phyloP scores from a whole-genome alignment of 1,140 invertebrate genomes.

The Samia ricini region DNA sequence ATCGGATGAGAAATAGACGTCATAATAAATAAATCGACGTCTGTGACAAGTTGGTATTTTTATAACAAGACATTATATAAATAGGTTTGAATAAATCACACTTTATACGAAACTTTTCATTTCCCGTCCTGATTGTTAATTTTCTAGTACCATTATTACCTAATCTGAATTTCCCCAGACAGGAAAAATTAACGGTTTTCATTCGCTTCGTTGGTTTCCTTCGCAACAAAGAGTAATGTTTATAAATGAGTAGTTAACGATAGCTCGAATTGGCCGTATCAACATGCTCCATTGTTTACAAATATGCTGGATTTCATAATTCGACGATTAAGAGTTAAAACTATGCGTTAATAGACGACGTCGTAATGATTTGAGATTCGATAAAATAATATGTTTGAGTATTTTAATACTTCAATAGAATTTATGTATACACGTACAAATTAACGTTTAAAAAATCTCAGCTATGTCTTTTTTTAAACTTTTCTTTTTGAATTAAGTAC shows the following conservation, averaged over 20 bases:
- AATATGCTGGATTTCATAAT: constrained; percentile 46
- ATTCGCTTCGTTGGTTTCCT: not conserved
- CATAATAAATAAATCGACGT: no score
- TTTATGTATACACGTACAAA: no score
- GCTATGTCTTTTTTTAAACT: no score
- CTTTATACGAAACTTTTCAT: no score
- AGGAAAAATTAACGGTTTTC: not conserved
- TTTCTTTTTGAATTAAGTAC: no score
- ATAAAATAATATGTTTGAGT: not conserved
- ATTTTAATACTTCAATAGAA: not conserved
- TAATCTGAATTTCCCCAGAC: not conserved
- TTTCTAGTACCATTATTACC: not conserved
- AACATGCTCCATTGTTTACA: constrained; percentile 37
- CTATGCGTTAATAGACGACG: not conserved
- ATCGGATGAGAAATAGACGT: no score
- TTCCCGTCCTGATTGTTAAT: not conserved
- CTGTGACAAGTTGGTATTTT: no score
- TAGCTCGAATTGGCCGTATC: not conserved
- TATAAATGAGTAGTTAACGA: not conserved
- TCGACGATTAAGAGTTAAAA: constrained; percentile 19
- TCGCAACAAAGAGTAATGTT: not conserved
- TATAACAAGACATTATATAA: no score
- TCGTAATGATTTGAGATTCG: not conserved
- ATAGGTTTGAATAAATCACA: no score
- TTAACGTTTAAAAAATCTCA: no score